Evolutionary conservation across 2,888 invertebrate species (phyloP), one percentile per base, ranked within the genome.

Genomic region (Dichetophora obliterata): DNA sequence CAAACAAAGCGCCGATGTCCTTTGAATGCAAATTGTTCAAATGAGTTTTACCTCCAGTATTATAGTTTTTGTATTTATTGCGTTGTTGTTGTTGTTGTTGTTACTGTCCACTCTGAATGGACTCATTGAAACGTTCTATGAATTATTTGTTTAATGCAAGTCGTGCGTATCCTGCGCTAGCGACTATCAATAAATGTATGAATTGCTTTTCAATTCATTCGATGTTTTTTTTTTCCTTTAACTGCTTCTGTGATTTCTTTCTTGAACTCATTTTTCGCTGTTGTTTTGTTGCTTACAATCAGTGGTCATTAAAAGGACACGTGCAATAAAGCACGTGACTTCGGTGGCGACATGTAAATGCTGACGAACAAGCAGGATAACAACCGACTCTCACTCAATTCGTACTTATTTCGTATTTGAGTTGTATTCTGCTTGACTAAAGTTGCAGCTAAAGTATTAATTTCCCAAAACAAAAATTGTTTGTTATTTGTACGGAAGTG

Each of bases 291-390:
- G 24, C 22, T 65, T 24, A 50, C 74, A 74, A 74, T 65, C 74
- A 31, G 52, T 74, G 88, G 88, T 88, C 88, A 88, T 88, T 88
- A 88, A 88, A 86, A 86, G 84, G 87, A 86, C 88, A 88, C 88
- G 88, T 88, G 88, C 84, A 83, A 76, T 81, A 80, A 82, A 85
- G 85, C 88, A 88, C 88, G 88, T 88, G 88, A 83, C 88, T 83
- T 80, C 81, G 81, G 75, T 11, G 61, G 43, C 50, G 75, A 61
- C 76, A 75, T 77, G 75, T 76, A 77, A 74, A 74, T 61, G 69
- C 63, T 59, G 24, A 59, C n/a, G 22, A 16, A 27, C 24, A 16
- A 24, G 72, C 22, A 34, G n/a, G 65, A 65, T 54, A 54, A 59
- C 43, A 48, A 37, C 16, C 3, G 24, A 50, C 61, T 59, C 27